Evolutionary conservation across 1,140 invertebrate species (phyloP), one percentile per base, ranked within the genome.

Genomic region (Dendrolimus punctatus): DNA sequence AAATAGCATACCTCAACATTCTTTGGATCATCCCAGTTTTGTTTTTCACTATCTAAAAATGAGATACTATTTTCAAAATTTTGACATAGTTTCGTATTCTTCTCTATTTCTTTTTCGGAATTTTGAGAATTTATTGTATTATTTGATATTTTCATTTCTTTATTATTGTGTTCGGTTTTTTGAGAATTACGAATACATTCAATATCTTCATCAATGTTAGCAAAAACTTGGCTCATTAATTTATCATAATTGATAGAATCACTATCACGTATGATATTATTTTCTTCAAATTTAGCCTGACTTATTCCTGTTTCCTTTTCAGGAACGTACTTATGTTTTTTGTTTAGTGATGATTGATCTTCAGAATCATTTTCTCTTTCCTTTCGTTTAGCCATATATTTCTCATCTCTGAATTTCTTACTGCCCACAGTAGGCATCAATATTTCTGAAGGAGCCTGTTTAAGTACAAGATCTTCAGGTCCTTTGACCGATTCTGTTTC

Each of bases 191-290:
- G 43, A 6, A 57, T 59, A 4, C 71, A 49, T 51, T 65, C 53
- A 45, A 83, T 77, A 58, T 83, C 79, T 47, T 68, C 72, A 68
- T 85, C 72, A 58, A 80, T 80, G 46, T 66, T 81, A 23, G 75
- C 76, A 71, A 81, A 81, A 8, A 83, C 76, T 71, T 80, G 66
- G 23, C 61, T 71, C 67, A 85, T 76, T 36, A 81, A 56, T 36
- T 51, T 56, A 63, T 83, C 78, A 62, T 83, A 83, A 55, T 77
- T 76, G 6, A 68, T 62, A 39, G 63, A 48, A 55, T 81, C 77
- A 68, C 67, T 81, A 51, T 76, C 61, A 45, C 61, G 48, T 52
- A 56, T 47, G 5, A 48, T 41, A 38, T 57, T 42, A 60, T 57
- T 53, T 48, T 51, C 42, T 39, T 44, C 39, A 51, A 8, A 44